Percentiles rank a stretch among this genome's conserved stretches.
Evolutionary conservation across 2,888 invertebrate genomes (phyloP).

Genomic region (Drosophila mimica): DNA sequence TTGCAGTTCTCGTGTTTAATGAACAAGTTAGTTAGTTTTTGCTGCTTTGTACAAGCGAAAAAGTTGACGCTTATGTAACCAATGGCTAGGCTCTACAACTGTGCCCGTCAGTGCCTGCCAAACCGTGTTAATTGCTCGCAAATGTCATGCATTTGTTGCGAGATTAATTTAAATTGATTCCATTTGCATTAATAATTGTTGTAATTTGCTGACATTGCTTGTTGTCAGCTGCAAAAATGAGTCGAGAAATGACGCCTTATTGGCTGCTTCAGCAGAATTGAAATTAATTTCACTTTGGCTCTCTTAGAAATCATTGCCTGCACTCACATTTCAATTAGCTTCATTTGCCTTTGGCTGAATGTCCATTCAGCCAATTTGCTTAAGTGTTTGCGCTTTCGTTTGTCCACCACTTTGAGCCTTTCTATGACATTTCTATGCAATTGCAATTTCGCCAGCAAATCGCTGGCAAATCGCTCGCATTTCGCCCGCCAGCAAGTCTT

Average conservation of each 20-base stretch:
- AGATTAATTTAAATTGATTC: conserved; percentile 12
- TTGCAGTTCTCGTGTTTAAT: conserved; percentile 76
- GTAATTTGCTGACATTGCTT: neutral
- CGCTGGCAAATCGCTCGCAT: conserved; percentile 48
- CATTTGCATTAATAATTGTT: neutral
- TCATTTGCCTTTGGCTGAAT: conserved; percentile 42
- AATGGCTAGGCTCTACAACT: conserved; percentile 34
- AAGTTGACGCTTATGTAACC: conserved; percentile 62
- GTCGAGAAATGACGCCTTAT: neutral
- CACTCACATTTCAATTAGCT: conserved; percentile 54
- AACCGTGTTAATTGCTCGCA: conserved; percentile 34
- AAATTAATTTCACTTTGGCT: conserved; percentile 20
- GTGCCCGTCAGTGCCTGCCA: conserved; percentile 27
- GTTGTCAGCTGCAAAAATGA: neutral
- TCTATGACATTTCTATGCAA: conserved; percentile 58
- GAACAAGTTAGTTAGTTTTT: conserved; percentile 68
- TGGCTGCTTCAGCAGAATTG: conserved; percentile 3
- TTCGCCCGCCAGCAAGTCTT: conserved; percentile 48
- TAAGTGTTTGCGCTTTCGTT: conserved; percentile 49
- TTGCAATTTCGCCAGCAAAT: conserved; percentile 48
- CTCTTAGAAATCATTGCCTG: conserved; percentile 35
- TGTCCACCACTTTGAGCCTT: conserved; percentile 34
- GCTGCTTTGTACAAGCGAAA: conserved; percentile 30
- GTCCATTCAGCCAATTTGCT: conserved; percentile 55
- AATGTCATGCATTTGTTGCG: conserved; percentile 19